phyloP scores from a whole-genome alignment of 2,113 vertebrate species.

The Nettapus auritus region DNA sequence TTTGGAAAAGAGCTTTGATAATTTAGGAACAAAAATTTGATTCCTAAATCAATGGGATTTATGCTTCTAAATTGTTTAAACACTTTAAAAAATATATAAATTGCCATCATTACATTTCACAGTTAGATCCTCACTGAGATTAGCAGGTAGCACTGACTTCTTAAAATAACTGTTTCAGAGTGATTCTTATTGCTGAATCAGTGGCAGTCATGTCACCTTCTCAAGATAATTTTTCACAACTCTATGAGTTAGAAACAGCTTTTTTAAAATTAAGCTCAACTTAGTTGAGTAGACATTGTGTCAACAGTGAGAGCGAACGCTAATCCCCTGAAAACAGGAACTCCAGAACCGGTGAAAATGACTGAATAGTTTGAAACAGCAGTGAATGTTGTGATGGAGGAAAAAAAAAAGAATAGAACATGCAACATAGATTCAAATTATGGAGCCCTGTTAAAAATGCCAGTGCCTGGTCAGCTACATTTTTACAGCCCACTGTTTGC shows the following conservation, averaged over 20 bases:
- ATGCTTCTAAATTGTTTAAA: not conserved
- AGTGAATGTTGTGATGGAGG: not conserved
- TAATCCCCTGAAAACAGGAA: not conserved
- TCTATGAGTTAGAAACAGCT: not conserved
- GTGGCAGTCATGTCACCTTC: not conserved
- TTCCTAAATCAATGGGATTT: not conserved
- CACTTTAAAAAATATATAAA: not conserved
- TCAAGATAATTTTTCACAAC: constrained; percentile 3
- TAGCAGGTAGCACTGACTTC: not conserved
- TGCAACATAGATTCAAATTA: not conserved
- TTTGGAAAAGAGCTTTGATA: not conserved
- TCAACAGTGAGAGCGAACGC: not conserved
- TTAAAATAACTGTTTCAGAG: not conserved
- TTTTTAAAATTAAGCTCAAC: not conserved
- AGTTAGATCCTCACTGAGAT: not conserved
- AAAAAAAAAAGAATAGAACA: not conserved
- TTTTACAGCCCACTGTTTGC: not conserved
- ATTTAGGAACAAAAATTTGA: not conserved
- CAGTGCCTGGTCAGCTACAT: not conserved
- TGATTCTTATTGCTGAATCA: not conserved
- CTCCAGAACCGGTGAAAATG: not conserved
- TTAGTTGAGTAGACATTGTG: not conserved
- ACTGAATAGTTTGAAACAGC: not conserved
- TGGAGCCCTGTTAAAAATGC: not conserved
- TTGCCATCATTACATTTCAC: not conserved